A percentile compares a stretch with the other conserved stretches of the same genome.
Conservation (phyloP, 2,888 invertebrate genomes). For the Eilema depressum region DNA sequence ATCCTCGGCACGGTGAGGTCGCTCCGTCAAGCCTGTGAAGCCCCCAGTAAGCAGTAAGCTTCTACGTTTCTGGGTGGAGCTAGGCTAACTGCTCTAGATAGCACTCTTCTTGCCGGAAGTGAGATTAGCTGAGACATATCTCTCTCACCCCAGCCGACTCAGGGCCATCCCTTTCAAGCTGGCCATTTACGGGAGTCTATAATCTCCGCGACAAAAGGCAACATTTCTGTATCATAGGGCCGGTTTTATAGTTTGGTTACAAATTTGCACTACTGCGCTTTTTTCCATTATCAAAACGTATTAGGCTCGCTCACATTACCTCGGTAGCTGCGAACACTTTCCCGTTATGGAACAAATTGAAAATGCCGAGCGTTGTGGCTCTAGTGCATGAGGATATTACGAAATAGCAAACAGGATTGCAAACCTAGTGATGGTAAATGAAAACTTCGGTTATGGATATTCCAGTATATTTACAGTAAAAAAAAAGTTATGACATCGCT, state of each 20-base stretch:
- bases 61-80: no score
- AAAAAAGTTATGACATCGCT: no score
- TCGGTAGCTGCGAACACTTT: constrained; percentile 7
- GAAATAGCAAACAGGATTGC: constrained; percentile 13
- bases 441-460: constrained; percentile 4
- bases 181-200: background rate
- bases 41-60: no score
- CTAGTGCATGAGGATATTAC: constrained; percentile 19
- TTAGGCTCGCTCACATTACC: constrained; percentile 10
- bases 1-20: no score
- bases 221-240: background rate
- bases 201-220: background rate
- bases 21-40: no score
- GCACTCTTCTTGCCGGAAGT: no score
- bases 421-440: constrained; percentile 12
- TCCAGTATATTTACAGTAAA: background rate
- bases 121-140: no score
- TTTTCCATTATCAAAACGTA: background rate
- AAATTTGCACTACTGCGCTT: background rate
- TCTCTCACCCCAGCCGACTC: no score
- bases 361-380: constrained; percentile 24
- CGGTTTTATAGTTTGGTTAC: background rate
- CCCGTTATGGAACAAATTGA: constrained; percentile 26
- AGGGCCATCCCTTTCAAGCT: no score
- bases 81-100: no score